Conservation (phyloP, 2,113 vertebrate species). For the Grantiella picta region DNA sequence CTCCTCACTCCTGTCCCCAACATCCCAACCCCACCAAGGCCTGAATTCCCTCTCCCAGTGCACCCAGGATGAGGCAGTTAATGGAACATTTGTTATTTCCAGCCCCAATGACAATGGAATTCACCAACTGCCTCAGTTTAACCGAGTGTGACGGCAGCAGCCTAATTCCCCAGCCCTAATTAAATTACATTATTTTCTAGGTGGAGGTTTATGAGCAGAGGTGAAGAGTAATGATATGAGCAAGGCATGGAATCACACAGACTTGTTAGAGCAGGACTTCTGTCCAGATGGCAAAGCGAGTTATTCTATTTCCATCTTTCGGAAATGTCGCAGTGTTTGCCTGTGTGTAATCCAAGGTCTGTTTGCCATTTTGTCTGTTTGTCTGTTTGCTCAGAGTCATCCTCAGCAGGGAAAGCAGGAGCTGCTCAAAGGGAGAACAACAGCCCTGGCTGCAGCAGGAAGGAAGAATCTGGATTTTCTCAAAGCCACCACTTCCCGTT, state of each 20-base stretch:
- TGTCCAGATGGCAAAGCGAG: neutral
- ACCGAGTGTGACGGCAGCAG: conserved; percentile 14
- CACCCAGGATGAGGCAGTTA: neutral
- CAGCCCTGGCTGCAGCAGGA: neutral
- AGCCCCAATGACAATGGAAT: conserved; percentile 19
- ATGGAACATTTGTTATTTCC: neutral
- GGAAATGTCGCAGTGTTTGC: neutral
- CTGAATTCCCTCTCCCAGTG: neutral
- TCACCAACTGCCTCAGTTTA: conserved; percentile 25
- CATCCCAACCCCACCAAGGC: fast-evolving
- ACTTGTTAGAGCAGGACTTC: neutral
- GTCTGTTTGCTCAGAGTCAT: neutral
- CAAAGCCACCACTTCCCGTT: neutral
- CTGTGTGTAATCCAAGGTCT: neutral
- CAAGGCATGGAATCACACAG: neutral
- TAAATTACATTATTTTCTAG: conserved; percentile 54
- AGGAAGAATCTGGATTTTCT: neutral
- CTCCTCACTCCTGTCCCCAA: neutral
- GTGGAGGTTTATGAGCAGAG: conserved; percentile 41
- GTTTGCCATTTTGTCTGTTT: too few relatives aligned
- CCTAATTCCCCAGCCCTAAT: conserved; percentile 53
- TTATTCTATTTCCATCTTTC: neutral
- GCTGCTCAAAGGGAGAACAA: neutral
- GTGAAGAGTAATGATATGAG: neutral
- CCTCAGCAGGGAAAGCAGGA: neutral